Base-by-base conservation (phyloP, 1,140 invertebrate species). In the Drosophila fuyamai region DNA sequence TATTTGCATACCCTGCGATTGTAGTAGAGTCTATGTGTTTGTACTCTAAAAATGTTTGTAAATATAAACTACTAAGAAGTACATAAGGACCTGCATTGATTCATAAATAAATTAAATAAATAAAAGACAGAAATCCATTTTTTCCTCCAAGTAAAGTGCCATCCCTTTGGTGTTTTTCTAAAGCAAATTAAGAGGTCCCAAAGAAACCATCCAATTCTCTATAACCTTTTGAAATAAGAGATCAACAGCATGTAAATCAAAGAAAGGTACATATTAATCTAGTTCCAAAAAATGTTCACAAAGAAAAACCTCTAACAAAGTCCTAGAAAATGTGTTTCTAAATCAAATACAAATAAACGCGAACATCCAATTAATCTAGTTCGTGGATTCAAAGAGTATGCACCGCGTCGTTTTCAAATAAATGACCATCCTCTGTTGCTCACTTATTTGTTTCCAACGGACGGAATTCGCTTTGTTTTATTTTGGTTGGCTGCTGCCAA, bases 381-480 rank as follows among this genome's bases (percentile, higher is more conserved):
- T 9, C 8, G 29, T 5, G 1, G 43, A 32, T 5, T 32, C 6
- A 59, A 35, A 63, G 60, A 13, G 60, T 43, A 63, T 60, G 14
- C 12, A 8, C n/a, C 1, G 2, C 13, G 16, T 59, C 14, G 27
- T 18, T 23, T 43, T 60, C 13, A 29, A 59, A 14, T 48, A 13
- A 16, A 13, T 9, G 3, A 32, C 16, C 44, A 13, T 35, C 32
- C 16, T 35, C 16, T 66, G 14, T n/a, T 66, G 70, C 50, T 75
- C 51, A 78, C 47, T 77, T 78, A 41, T 67, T 67, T 50, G 60
- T 68, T 55, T 70, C 32, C 38, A 48, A 48, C 36, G 23, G 14
- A 1, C 14, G 51, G 50, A 63, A 43, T 54, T 50, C 12, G 32
- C 60, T 60, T 54, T 60, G 60, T 56, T 68, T 43, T 46, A 58